Conservation (phyloP, 2,113 vertebrate species). For the Nettapus auritus region DNA sequence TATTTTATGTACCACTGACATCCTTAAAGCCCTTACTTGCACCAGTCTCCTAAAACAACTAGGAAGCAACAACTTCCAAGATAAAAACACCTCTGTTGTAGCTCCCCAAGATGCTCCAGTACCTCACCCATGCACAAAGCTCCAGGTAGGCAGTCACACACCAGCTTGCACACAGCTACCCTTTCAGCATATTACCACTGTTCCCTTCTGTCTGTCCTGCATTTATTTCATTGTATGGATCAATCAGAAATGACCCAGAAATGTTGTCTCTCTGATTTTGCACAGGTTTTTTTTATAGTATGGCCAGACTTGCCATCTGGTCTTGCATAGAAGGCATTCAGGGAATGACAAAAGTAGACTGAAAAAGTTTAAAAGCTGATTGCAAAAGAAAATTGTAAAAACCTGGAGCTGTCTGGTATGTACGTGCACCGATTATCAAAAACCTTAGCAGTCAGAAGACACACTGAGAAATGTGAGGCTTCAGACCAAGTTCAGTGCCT, state of each 20-base stretch:
- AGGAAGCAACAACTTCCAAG: not conserved
- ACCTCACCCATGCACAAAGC: not conserved
- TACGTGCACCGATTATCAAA: rapidly evolving
- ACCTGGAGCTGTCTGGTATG: not conserved
- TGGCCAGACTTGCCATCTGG: not conserved
- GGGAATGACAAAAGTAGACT: not conserved
- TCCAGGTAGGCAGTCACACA: not conserved
- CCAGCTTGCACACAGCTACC: not conserved
- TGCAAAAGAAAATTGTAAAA: not conserved
- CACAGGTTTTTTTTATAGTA: not conserved
- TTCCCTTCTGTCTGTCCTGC: not conserved
- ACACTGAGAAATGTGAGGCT: not conserved
- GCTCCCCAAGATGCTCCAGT: not conserved
- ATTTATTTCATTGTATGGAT: not conserved
- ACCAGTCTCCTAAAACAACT: not conserved
- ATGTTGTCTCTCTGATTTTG: not conserved
- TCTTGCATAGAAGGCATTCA: not conserved
- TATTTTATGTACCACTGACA: not conserved
- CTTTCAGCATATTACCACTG: not conserved
- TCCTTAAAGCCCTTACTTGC: not conserved
- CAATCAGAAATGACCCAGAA: not conserved
- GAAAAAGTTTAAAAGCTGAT: not conserved
- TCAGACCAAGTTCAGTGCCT: not conserved
- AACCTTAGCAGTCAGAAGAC: not conserved
- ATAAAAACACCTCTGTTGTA: not conserved